A percentile compares a stretch with the other conserved stretches of the same genome.
These are phyloP conservation scores for Abrostola tripartita DNA, from an alignment of 2,888 invertebrate genomes.

Conservation along the genomic window DNA sequence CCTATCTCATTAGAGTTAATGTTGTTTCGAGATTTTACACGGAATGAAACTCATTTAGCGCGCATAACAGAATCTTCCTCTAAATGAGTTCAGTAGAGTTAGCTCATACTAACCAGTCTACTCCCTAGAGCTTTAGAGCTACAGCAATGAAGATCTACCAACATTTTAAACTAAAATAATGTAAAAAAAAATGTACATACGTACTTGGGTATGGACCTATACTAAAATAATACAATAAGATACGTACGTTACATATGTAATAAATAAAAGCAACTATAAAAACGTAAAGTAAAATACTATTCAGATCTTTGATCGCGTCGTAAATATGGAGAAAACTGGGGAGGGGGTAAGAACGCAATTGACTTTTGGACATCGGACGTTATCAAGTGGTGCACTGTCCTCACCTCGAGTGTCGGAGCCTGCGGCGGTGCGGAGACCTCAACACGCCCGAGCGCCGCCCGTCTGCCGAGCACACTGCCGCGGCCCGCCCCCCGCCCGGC, in stretches of 20 bases:
- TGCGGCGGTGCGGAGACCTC: constrained; percentile 53
- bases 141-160: background rate
- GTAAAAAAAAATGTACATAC: background rate
- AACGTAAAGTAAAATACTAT: constrained; percentile 14
- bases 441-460: constrained; percentile 71
- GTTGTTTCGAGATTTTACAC: constrained; percentile 9
- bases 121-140: constrained; percentile 14
- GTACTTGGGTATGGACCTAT: too few species aligned
- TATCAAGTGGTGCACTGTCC: constrained; percentile 50
- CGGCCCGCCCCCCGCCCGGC: constrained; percentile 32
- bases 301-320: constrained; percentile 15
- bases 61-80: constrained; percentile 7
- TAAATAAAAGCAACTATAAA: background rate
- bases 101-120: constrained; percentile 7
- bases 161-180: background rate
- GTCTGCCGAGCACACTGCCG: constrained; percentile 72
- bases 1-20: too few species aligned
- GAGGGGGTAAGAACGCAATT: background rate
- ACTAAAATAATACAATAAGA: too few species aligned
- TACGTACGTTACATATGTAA: too few species aligned
- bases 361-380: constrained; percentile 31
- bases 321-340: constrained; percentile 1
- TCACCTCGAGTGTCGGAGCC: constrained; percentile 64
- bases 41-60: constrained; percentile 18
- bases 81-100: constrained; percentile 14